Evolutionary conservation across 2,888 invertebrate genomes (phyloP), one percentile per base, ranked within the genome.

Genomic region (Cheilosia urbana): DNA sequence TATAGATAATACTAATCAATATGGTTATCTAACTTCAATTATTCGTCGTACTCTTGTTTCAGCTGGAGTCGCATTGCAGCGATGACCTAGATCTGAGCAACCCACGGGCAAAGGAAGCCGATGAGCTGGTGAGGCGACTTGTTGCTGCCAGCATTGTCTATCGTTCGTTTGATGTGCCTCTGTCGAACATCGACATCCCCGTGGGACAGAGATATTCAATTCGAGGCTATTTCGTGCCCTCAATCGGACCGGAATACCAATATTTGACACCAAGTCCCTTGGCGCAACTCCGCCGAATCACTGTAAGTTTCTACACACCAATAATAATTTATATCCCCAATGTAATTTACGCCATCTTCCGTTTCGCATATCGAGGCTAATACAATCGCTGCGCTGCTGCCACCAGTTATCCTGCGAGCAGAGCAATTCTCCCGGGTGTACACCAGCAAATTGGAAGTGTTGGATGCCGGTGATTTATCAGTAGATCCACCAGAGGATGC

Each of bases 211-310:
- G 62, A 15, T 90, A 89, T 79, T 89, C 89, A 34, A 88, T 90
- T 19, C 89, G 89, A 40, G 90, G 90, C 4, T 90, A 89, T 73
- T 90, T 90, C 71, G 72, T 90, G 21, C 89, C 89, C n/a, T 84
- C 88, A 5, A 45, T 87, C 51, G 89, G 88, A 11, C 69, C 88
- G 4, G 87, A 87, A 21, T 90, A 89, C 85, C 89, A 90, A 82
- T 90, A 90, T 82, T 88, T 90, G 13, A 88, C 89, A 30, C 88
- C 89, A 66, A 87, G 87, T 63, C 89, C 90, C n/a, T 65, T 90
- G 62, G 80, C 85, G 21, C 90, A 90, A 79, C 84, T 89, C 65
- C 89, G 88, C 62, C 76, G 79, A 27, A 87, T 89, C 58, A 80
- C 87, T 69, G 89, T 90, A 88, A 88, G 87, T 81, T 42, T 57